These are phyloP conservation scores for Sericinus montela DNA, from an alignment of 2,888 invertebrate genomes.

Conservation along the genomic window DNA sequence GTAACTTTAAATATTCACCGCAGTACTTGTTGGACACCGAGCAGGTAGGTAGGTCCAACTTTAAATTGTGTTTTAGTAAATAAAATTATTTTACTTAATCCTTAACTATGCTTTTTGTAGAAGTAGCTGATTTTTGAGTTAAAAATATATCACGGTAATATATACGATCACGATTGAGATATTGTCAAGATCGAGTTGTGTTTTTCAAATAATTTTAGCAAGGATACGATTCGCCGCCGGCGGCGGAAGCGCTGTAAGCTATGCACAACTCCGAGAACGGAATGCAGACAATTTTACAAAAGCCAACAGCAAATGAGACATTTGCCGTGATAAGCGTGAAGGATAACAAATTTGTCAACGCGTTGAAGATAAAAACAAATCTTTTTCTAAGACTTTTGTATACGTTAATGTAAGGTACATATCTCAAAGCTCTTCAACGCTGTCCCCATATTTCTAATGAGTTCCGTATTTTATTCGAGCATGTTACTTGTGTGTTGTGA, in stretches of 20 bases:
- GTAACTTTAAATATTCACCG: not conserved
- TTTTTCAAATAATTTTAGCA: conserved; percentile 51
- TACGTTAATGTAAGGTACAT: too few relatives aligned
- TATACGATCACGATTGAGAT: conserved; percentile 12
- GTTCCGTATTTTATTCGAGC: too few relatives aligned
- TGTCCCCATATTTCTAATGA: too few relatives aligned
- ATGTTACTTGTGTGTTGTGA: too few relatives aligned
- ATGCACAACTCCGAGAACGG: conserved; percentile 51
- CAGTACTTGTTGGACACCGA: too few relatives aligned
- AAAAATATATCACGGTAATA: too few relatives aligned
- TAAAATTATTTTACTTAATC: too few relatives aligned
- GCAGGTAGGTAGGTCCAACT: too few relatives aligned
- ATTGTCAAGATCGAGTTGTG: conserved; percentile 20
- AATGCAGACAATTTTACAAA: conserved; percentile 68
- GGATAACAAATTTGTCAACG: conserved; percentile 65
- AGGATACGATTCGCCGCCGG: conserved; percentile 37
- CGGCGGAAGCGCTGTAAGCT: conserved; percentile 54
- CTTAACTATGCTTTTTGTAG: too few relatives aligned
- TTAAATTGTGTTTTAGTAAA: too few relatives aligned
- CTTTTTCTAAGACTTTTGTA: not conserved
- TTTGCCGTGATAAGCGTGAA: conserved; percentile 61
- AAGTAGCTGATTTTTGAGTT: too few relatives aligned
- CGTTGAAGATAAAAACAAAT: conserved; percentile 33
- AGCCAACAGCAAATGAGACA: conserved; percentile 64
- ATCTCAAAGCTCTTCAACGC: too few relatives aligned